A percentile compares a stretch with the other conserved stretches of the same genome.
Conservation (phyloP, 1,140 invertebrate genomes). For the Trachymyrmex septentrionalis region DNA sequence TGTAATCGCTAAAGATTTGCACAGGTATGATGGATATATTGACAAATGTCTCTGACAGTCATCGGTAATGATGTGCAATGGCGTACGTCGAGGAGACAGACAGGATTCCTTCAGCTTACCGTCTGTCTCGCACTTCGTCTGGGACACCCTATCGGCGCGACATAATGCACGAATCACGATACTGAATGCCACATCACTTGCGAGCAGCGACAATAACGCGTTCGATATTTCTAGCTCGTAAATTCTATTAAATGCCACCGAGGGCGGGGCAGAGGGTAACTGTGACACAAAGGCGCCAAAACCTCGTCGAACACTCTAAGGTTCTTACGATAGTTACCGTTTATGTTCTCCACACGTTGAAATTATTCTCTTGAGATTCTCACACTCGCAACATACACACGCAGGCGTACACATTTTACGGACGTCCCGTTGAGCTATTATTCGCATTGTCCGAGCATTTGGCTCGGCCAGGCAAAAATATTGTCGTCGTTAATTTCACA, state of each 20-base stretch:
- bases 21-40: not conserved
- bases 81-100: not conserved
- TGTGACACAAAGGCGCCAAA: slow-evolving; percentile 32
- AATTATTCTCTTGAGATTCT: slow-evolving; percentile 63
- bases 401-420: not conserved
- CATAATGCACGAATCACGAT: slow-evolving; percentile 25
- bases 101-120: not conserved
- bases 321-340: slow-evolving; percentile 49
- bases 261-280: slow-evolving; percentile 17
- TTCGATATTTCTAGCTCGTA: slow-evolving; percentile 47
- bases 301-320: slow-evolving; percentile 49
- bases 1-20: not conserved
- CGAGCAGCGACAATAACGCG: slow-evolving; percentile 45
- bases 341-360: slow-evolving; percentile 24
- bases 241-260: slow-evolving; percentile 55
- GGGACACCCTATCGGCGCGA: slow-evolving; percentile 8
- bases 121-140: not conserved
- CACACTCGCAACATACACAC: slow-evolving; percentile 12
- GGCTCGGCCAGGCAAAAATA: slow-evolving; percentile 59
- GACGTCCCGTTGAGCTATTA: slow-evolving; percentile 63
- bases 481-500: slow-evolving; percentile 68
- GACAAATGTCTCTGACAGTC: slow-evolving; percentile 21
- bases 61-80: not conserved
- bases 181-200: slow-evolving; percentile 22
- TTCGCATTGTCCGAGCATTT: slow-evolving; percentile 71